phyloP scores from a whole-genome alignment of 2,797 vertebrate species.

The Ateles fusciceps region DNA sequence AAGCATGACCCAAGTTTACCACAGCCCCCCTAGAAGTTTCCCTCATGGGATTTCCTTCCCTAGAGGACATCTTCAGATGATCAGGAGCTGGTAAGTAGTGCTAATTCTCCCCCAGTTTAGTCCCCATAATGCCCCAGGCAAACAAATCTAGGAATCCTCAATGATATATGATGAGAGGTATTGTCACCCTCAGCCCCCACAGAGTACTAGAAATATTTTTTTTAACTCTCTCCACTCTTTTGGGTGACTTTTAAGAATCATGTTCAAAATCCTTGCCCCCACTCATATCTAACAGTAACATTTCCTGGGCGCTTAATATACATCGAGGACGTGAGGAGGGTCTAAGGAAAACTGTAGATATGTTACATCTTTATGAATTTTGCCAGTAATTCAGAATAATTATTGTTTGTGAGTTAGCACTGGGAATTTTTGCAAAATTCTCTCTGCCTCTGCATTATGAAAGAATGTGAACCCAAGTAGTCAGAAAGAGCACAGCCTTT shows the following conservation, averaged over 20 bases:
- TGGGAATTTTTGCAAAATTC: conserved; percentile 13
- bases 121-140: not conserved
- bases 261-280: not conserved
- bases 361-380: not conserved
- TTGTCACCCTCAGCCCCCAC: no score
- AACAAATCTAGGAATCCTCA: not conserved
- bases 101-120: not conserved
- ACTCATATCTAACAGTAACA: not conserved
- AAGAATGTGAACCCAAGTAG: conserved; percentile 7
- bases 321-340: not conserved
- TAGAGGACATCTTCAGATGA: not conserved
- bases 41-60: not conserved
- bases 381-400: not conserved
- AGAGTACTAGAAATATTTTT: not conserved
- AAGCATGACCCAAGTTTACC: not conserved
- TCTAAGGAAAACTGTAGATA: not conserved
- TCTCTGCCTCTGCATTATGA: not conserved
- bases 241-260: not conserved
- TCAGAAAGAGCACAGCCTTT: not conserved
- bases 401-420: not conserved
- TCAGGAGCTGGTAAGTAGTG: not conserved
- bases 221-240: not conserved
- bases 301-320: not conserved
- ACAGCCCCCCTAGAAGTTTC: not conserved
- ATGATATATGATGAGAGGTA: not conserved